Percentiles rank a stretch among this genome's conserved stretches.
These are phyloP conservation scores for Icerya purchasi DNA, from an alignment of 2,888 invertebrate species.

Conservation along the genomic window DNA sequence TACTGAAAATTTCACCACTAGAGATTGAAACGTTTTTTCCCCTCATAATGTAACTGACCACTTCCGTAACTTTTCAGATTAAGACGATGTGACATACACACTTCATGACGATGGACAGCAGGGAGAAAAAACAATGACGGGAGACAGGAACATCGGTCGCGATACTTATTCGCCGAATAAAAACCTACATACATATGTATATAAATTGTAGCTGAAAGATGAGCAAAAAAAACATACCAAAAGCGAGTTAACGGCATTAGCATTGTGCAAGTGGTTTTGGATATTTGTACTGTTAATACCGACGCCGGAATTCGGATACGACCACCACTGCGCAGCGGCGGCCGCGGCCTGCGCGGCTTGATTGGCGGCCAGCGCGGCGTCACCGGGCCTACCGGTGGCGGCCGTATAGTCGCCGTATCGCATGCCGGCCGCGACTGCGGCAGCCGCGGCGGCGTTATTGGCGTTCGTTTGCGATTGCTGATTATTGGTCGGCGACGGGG, in stretches of 20 bases:
- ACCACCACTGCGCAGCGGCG: slow-evolving; percentile 20
- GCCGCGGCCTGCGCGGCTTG: slow-evolving; percentile 19
- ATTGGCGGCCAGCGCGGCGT: slow-evolving; percentile 21
- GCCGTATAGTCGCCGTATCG: slow-evolving; percentile 10
- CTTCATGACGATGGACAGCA: too few species aligned
- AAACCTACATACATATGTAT: background rate
- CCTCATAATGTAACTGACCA: background rate
- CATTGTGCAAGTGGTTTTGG: slow-evolving; percentile 13
- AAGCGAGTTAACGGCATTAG: slow-evolving; percentile 10
- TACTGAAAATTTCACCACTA: background rate
- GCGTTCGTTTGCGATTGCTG: slow-evolving; percentile 11
- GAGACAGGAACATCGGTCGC: background rate
- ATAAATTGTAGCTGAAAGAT: background rate
- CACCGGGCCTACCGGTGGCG: slow-evolving; percentile 9
- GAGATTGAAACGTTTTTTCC: background rate
- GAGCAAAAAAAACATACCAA: slow-evolving; percentile 11
- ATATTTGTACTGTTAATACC: slow-evolving; percentile 16
- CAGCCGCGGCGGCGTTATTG: slow-evolving; percentile 15
- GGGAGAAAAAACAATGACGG: too few species aligned
- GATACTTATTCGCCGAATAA: background rate
- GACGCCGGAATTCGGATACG: slow-evolving; percentile 26
- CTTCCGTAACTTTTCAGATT: too few species aligned
- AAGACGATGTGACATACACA: too few species aligned
- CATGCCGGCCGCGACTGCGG: slow-evolving; percentile 14
- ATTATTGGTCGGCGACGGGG: slow-evolving; percentile 8